Evolutionary conservation across 2,797 vertebrate species (phyloP), one percentile per base, ranked within the genome.

Genomic region (Chromis chromis): DNA sequence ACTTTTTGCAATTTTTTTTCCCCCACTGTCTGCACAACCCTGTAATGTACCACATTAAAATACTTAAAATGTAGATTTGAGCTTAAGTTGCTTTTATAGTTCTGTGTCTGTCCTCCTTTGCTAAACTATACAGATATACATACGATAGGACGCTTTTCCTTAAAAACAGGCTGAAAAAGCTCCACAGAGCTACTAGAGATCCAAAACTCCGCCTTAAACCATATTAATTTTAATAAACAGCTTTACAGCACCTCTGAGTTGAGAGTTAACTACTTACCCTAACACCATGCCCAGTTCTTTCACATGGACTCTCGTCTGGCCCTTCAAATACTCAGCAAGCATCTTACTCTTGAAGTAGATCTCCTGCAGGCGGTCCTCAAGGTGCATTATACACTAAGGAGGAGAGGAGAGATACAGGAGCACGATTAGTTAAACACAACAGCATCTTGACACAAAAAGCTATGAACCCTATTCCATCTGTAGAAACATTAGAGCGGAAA

Each of bases 321-420:
- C 98, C 91, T 97, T 97, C 63, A 99, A 92, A 90, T 99, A 99
- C 88, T 99, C 98, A 0, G 98, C 97, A 65, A 99, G 93, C 98
- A 99, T 99, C 91, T 95, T 98, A 83, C 98, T 99, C 88, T 99
- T 99, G 86, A 99, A 99, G 85, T 99, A 99, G 28, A 99, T 95
- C 82, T 99, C 98, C 93, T 99, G 98, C 81, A 99, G 92, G 12
- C 98, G 95, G 86, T 99, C 98, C 79, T 99, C 98, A 79, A 99
- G 95, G 89, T 99, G 98, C 98, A 99, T 99, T 39, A 99, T 96
- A 89, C 98, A 99, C 98, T 99, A 64, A 22, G 42, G 62, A 66
- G 27, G 36, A 55, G 70, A 62, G 21, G 46, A 76, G n/a, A 22
- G 17, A 65, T 6, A 24, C 1, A 52, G 22, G 25, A 44, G 31